Evolutionary conservation across 2,888 invertebrate genomes (phyloP).

Genomic region (Coleophora deauratella): DNA sequence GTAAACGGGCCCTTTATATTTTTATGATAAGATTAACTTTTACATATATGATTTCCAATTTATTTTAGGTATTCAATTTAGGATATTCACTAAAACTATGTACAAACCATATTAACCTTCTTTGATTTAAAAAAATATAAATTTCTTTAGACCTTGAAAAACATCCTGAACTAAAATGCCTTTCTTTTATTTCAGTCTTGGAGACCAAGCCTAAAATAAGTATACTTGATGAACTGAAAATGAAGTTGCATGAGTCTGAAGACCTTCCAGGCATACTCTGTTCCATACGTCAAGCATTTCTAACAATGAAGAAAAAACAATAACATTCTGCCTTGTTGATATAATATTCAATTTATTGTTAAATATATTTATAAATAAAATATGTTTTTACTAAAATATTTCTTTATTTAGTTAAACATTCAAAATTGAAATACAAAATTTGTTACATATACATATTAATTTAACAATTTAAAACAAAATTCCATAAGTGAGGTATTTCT

Average conservation of each 20-base stretch:
- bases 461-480: conserved; percentile 33
- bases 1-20: too few species aligned
- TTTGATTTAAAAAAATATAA: too few species aligned
- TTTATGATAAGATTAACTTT: too few species aligned
- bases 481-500: conserved; percentile 30
- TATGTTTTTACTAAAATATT: neutral
- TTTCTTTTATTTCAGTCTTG: conserved; percentile 41
- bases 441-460: conserved; percentile 21
- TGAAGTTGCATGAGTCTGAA: conserved; percentile 42
- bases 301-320: conserved; percentile 19
- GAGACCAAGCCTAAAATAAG: conserved; percentile 42
- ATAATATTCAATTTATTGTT: too few species aligned
- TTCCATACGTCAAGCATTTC: conserved; percentile 45
- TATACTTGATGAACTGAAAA: conserved; percentile 39
- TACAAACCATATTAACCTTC: too few species aligned
- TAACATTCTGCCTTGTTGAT: too few species aligned
- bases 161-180: too few species aligned
- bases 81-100: too few species aligned
- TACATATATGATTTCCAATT: too few species aligned
- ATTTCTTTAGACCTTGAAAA: too few species aligned
- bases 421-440: conserved; percentile 23
- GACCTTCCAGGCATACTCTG: conserved; percentile 53
- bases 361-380: too few species aligned
- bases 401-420: conserved; percentile 31
- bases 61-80: neutral